phyloP scores from a whole-genome alignment of 2,797 vertebrate genomes.

The Erethizon dorsatum region DNA sequence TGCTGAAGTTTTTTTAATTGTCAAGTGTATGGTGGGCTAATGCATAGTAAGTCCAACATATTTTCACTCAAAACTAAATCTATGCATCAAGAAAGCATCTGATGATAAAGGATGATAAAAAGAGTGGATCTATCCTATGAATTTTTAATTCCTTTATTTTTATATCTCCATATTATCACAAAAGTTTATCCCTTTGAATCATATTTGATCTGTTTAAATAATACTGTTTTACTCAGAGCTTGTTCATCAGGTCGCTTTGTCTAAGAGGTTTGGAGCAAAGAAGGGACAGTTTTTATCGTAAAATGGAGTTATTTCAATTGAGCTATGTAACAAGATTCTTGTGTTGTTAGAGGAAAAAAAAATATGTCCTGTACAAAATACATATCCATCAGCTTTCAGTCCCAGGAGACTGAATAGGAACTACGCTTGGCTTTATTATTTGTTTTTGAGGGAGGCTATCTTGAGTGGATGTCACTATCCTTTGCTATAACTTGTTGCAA shows the following conservation, averaged over 20 bases:
- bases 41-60: not conserved
- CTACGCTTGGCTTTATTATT: not conserved
- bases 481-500: not conserved
- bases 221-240: not conserved
- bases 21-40: not conserved
- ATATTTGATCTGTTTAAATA: constrained; percentile 3
- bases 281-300: not conserved
- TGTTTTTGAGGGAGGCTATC: too few relatives aligned
- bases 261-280: not conserved
- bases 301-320: not conserved
- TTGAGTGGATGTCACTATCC: not conserved
- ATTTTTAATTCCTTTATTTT: not conserved
- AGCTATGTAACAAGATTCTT: not conserved
- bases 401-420: not conserved
- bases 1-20: not conserved
- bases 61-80: not conserved
- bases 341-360: not conserved
- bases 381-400: not conserved
- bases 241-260: not conserved
- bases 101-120: not conserved
- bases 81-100: not conserved
- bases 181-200: not conserved
- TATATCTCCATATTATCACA: not conserved
- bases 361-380: not conserved
- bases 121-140: not conserved